These are phyloP conservation scores for Iselma pallidipennis DNA, from an alignment of 2,888 invertebrate genomes.

Conservation along the genomic window DNA sequence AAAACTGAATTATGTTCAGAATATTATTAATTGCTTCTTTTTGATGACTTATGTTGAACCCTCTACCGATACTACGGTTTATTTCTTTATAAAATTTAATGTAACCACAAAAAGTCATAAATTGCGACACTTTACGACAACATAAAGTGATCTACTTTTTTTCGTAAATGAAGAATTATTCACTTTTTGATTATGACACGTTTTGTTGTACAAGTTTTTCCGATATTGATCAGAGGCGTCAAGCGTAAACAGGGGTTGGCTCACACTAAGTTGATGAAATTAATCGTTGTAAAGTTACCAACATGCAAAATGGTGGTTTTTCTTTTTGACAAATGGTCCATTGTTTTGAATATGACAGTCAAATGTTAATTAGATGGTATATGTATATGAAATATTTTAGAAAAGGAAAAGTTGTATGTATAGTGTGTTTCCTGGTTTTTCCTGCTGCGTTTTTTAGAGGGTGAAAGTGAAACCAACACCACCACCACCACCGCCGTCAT, in stretches of 20 bases:
- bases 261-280: slow-evolving; percentile 8
- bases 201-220: slow-evolving; percentile 12
- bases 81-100: too few relatives aligned
- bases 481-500: neutral
- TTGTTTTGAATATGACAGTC: slow-evolving; percentile 4
- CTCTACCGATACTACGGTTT: too few relatives aligned
- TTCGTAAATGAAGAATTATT: neutral
- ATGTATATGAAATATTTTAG: too few relatives aligned
- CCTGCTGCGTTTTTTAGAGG: neutral
- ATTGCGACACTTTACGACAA: too few relatives aligned
- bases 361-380: slow-evolving; percentile 7
- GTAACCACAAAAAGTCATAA: too few relatives aligned
- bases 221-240: slow-evolving; percentile 6
- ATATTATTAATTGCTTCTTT: too few relatives aligned
- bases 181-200: neutral
- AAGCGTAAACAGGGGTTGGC: slow-evolving; percentile 3
- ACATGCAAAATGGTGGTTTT: slow-evolving; percentile 16
- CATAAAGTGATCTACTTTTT: neutral
- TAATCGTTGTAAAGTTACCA: slow-evolving; percentile 11
- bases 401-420: neutral
- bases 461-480: neutral
- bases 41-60: too few relatives aligned
- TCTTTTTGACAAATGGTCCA: slow-evolving; percentile 12
- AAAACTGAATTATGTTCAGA: neutral
- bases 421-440: neutral